Evolutionary conservation across 2,888 invertebrate genomes (phyloP).

Genomic region (Strigamia crassipes): DNA sequence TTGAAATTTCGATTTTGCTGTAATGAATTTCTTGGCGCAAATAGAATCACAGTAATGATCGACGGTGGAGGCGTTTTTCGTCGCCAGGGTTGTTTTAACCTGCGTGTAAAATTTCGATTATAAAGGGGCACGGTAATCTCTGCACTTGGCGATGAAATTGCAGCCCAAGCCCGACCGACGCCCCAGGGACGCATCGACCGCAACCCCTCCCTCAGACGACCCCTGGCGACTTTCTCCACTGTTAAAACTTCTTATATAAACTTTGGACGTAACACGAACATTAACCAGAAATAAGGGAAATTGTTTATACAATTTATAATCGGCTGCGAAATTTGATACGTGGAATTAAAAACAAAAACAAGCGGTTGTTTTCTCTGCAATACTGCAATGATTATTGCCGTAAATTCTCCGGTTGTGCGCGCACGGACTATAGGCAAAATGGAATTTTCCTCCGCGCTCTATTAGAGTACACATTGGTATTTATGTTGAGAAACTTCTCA

Average conservation of each 20-base stretch:
- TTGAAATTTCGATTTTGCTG: constrained; percentile 7
- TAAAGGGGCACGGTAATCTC: constrained; percentile 21
- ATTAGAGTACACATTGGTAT: too few relatives aligned
- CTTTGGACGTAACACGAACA: not conserved
- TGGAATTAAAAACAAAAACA: too few relatives aligned
- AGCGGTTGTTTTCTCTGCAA: too few relatives aligned
- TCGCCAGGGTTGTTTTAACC: constrained; percentile 36
- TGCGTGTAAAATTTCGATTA: constrained; percentile 46
- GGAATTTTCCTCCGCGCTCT: too few relatives aligned
- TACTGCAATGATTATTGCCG: too few relatives aligned
- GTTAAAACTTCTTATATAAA: not conserved
- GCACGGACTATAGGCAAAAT: too few relatives aligned
- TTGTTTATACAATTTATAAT: not conserved
- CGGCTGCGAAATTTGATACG: too few relatives aligned
- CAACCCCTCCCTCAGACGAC: constrained; percentile 11
- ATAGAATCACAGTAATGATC: constrained; percentile 26
- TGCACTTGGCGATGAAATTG: constrained; percentile 18
- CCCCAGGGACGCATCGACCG: constrained; percentile 17
- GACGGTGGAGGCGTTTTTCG: constrained; percentile 20
- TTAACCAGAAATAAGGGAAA: not conserved
- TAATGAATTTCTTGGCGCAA: constrained; percentile 12
- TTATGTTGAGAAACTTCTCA: too few relatives aligned
- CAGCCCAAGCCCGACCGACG: constrained; percentile 29
- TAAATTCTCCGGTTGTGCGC: too few relatives aligned
- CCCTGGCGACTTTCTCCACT: not conserved